Evolutionary conservation across 2,113 vertebrate species (phyloP).

Genomic region (Gymnogyps californianus): DNA sequence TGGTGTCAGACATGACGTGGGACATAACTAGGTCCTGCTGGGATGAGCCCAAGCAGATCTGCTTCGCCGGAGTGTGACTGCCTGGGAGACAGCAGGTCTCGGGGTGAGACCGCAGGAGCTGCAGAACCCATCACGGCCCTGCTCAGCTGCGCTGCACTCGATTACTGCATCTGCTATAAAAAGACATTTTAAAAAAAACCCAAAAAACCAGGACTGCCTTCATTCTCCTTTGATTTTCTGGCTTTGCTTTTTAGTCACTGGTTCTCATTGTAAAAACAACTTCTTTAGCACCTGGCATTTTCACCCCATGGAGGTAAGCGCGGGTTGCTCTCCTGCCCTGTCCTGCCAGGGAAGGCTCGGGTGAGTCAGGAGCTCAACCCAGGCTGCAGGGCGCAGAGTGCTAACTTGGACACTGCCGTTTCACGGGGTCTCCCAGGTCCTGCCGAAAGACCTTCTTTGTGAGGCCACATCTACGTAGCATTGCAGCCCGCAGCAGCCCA

Average conservation of each 20-base stretch:
- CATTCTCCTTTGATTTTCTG: not conserved
- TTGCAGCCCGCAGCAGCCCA: not conserved
- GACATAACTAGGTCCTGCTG: not conserved
- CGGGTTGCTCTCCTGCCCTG: not conserved
- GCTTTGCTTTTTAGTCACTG: not conserved
- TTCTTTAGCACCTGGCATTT: fast-evolving
- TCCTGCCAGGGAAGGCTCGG: not conserved
- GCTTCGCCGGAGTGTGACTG: fast-evolving
- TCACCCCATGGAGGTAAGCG: too few species aligned
- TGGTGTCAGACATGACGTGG: fast-evolving
- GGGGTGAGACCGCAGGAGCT: not conserved
- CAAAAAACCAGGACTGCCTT: too few species aligned
- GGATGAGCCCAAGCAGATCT: not conserved
- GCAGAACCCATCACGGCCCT: not conserved
- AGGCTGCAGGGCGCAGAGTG: too few species aligned
- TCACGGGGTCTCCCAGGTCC: not conserved
- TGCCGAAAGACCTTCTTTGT: not conserved
- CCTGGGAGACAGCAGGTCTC: not conserved
- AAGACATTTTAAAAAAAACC: too few species aligned
- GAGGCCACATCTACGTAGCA: not conserved
- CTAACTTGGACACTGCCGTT: fast-evolving
- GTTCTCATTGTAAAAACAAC: not conserved
- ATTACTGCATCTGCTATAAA: too few species aligned
- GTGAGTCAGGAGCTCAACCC: not conserved
- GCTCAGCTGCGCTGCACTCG: fast-evolving